phyloP scores from a whole-genome alignment of 2,113 vertebrate species.

The Jaculus jaculus region DNA sequence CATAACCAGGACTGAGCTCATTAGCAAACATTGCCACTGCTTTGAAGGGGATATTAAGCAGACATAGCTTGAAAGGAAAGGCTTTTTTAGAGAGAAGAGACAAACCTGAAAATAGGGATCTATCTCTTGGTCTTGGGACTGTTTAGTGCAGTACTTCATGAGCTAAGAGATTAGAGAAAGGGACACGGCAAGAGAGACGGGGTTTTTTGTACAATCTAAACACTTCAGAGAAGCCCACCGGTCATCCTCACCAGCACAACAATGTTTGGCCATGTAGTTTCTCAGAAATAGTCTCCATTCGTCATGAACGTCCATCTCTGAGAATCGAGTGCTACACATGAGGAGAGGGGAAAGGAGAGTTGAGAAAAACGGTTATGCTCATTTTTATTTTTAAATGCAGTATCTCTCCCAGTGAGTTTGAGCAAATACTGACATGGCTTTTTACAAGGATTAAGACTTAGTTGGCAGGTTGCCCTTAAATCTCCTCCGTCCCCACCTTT shows the following conservation, averaged over 20 bases:
- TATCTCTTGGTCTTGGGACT: slow-evolving; percentile 44
- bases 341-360: not conserved
- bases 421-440: slow-evolving; percentile 29
- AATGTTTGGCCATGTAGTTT: slow-evolving; percentile 19
- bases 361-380: not conserved
- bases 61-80: slow-evolving; percentile 48
- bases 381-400: not conserved
- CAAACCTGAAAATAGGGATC: slow-evolving; percentile 58
- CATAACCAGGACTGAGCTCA: slow-evolving; percentile 60
- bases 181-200: not conserved
- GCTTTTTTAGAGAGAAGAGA: slow-evolving; percentile 50
- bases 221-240: not conserved
- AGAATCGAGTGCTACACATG: not conserved
- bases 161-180: not conserved
- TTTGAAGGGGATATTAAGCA: not conserved
- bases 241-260: not conserved
- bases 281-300: slow-evolving; percentile 22
- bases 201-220: not conserved
- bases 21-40: slow-evolving; percentile 52
- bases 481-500: not conserved
- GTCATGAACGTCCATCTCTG: slow-evolving; percentile 5
- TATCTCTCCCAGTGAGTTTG: slow-evolving; percentile 29
- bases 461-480: not conserved
- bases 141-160: slow-evolving; percentile 37
- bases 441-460: slow-evolving; percentile 47